Evolutionary conservation across 2,888 invertebrate species (phyloP).

Genomic region (Ptycholaimellus sp.): DNA sequence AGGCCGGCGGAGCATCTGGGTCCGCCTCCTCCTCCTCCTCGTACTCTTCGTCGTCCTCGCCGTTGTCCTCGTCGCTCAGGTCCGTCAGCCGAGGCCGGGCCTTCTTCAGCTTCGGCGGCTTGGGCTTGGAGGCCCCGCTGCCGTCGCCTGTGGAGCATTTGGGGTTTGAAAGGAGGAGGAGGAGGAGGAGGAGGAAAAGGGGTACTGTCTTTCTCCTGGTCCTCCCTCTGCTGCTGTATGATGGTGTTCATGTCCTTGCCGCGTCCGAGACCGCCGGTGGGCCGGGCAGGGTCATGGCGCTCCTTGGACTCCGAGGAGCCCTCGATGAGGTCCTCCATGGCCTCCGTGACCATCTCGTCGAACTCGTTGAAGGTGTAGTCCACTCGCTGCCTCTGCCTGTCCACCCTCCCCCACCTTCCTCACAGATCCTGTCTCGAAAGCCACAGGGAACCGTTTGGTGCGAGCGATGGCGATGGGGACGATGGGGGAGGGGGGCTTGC

Average conservation of each 20-base stretch:
- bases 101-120: not conserved
- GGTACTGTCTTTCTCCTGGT: slow-evolving; percentile 16
- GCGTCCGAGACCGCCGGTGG: slow-evolving; percentile 50
- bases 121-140: not conserved
- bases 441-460: too few relatives aligned
- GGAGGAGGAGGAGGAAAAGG: not conserved
- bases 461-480: too few relatives aligned
- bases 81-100: not conserved
- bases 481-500: too few relatives aligned
- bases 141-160: too few relatives aligned
- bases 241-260: slow-evolving; percentile 82
- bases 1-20: too few relatives aligned
- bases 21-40: not conserved
- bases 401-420: too few relatives aligned
- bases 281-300: slow-evolving; percentile 49
- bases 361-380: slow-evolving; percentile 61
- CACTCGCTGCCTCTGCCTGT: too few relatives aligned
- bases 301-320: too few relatives aligned
- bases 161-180: not conserved
- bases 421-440: too few relatives aligned
- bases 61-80: not conserved
- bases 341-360: slow-evolving; percentile 78
- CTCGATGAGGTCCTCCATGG: slow-evolving; percentile 28
- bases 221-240: slow-evolving; percentile 43
- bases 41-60: not conserved